Conservation (phyloP, 2,113 vertebrate species). For the Megaptera novaeangliae region DNA sequence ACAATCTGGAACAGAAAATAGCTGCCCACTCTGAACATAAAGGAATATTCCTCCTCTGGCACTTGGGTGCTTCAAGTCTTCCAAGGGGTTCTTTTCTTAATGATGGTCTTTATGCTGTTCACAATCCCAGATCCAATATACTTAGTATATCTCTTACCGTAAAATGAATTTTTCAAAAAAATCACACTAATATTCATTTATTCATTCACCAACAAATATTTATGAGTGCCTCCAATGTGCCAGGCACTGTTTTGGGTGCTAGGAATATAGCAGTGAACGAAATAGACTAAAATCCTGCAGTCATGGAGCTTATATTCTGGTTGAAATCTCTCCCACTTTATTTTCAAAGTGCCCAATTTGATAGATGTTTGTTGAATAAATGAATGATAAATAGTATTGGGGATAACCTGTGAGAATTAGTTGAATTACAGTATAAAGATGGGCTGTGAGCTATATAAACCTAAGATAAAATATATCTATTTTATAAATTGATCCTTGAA, state of each 20-base stretch:
- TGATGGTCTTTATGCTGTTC: not conserved
- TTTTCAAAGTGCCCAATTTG: not conserved
- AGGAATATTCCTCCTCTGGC: not conserved
- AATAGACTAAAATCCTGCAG: not conserved
- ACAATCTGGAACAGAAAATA: not conserved
- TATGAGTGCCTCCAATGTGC: not conserved
- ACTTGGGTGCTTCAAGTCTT: not conserved
- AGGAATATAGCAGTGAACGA: not conserved
- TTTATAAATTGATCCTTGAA: not conserved
- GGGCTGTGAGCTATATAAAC: not conserved
- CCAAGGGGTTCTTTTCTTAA: not conserved
- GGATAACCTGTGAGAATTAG: not conserved
- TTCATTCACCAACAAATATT: not conserved
- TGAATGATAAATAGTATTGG: not conserved
- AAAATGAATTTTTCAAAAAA: not conserved
- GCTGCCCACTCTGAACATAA: not conserved
- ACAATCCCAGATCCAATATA: not conserved
- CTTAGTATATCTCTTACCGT: not conserved
- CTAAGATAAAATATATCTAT: not conserved
- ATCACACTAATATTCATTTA: not conserved
- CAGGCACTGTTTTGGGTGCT: not conserved
- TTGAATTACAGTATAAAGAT: not conserved
- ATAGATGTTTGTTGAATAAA: not conserved
- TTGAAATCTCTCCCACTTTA: not conserved
- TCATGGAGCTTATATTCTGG: not conserved